These are phyloP conservation scores for Reticulitermes lucifugus DNA, from an alignment of 2,888 invertebrate species.

Conservation along the genomic window DNA sequence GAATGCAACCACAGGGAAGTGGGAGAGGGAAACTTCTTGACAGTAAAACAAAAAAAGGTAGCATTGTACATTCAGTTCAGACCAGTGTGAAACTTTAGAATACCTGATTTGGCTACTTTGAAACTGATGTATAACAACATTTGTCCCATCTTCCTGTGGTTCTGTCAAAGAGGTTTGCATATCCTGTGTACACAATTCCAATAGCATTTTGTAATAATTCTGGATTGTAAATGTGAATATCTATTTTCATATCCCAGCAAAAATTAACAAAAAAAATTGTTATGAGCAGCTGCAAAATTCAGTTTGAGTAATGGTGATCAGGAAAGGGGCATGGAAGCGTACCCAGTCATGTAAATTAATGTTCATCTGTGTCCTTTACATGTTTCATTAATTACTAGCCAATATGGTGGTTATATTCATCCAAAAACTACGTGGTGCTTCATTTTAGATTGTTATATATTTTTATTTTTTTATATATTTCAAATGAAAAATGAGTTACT, in stretches of 20 bases:
- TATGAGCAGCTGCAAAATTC: conserved; percentile 52
- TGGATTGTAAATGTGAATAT: conserved; percentile 55
- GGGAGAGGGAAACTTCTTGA: conserved; percentile 27
- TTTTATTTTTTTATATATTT: conserved; percentile 54
- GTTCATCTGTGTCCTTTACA: conserved; percentile 52
- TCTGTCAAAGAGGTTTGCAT: conserved; percentile 53
- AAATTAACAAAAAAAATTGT: conserved; percentile 51
- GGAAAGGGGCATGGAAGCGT: conserved; percentile 48
- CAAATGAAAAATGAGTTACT: conserved; percentile 49
- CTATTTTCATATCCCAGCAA: conserved; percentile 55
- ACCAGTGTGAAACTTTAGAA: not conserved
- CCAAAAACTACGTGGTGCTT: conserved; percentile 55
- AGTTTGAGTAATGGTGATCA: conserved; percentile 46
- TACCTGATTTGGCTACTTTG: conserved; percentile 40
- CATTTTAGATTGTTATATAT: conserved; percentile 55
- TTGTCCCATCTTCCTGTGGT: conserved; percentile 50
- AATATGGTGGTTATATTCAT: conserved; percentile 52
- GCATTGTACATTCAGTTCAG: conserved; percentile 26
- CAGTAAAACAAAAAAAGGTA: not conserved
- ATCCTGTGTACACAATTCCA: conserved; percentile 53
- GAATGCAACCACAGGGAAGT: conserved; percentile 43
- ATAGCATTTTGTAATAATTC: conserved; percentile 53
- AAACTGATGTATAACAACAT: not conserved
- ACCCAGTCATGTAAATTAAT: conserved; percentile 48
- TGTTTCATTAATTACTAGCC: conserved; percentile 51